These are phyloP conservation scores for Conopomorpha cramerella DNA, from an alignment of 1,140 invertebrate species.

Conservation along the genomic window DNA sequence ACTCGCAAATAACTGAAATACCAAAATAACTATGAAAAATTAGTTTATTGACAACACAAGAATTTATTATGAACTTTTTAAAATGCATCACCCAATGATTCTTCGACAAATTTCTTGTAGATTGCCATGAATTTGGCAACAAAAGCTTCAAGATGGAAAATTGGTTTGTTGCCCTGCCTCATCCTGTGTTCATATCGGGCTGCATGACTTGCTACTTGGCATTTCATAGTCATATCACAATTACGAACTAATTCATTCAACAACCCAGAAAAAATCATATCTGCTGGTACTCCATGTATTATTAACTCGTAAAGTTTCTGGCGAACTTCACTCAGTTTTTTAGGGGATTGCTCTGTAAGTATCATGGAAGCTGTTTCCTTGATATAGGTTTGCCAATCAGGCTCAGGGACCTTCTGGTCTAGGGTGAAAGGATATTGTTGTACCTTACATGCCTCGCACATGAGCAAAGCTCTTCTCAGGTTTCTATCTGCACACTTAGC, in stretches of 20 bases:
- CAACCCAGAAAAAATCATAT: constrained; percentile 91
- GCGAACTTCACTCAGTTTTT: constrained; percentile 82
- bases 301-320: constrained; percentile 91
- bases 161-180: constrained; percentile 88
- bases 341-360: constrained; percentile 85
- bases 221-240: constrained; percentile 89
- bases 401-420: constrained; percentile 81
- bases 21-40: neutral
- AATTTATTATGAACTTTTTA: constrained; percentile 9
- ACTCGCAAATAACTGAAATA: too few relatives aligned
- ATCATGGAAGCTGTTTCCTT: constrained; percentile 87
- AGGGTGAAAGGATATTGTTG: constrained; percentile 88
- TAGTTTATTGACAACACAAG: neutral
- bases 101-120: constrained; percentile 85
- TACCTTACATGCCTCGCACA: constrained; percentile 93
- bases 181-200: constrained; percentile 90
- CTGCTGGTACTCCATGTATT: constrained; percentile 91
- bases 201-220: constrained; percentile 81
- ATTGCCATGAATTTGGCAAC: constrained; percentile 95
- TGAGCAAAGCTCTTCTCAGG: constrained; percentile 89
- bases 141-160: constrained; percentile 97
- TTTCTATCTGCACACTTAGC: constrained; percentile 85
- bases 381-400: constrained; percentile 94
- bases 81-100: constrained; percentile 53
- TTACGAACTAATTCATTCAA: constrained; percentile 84